Evolutionary conservation across 2,113 vertebrate species (phyloP), one percentile per base, ranked within the genome.

Genomic region (Picathartes gymnocephalus): DNA sequence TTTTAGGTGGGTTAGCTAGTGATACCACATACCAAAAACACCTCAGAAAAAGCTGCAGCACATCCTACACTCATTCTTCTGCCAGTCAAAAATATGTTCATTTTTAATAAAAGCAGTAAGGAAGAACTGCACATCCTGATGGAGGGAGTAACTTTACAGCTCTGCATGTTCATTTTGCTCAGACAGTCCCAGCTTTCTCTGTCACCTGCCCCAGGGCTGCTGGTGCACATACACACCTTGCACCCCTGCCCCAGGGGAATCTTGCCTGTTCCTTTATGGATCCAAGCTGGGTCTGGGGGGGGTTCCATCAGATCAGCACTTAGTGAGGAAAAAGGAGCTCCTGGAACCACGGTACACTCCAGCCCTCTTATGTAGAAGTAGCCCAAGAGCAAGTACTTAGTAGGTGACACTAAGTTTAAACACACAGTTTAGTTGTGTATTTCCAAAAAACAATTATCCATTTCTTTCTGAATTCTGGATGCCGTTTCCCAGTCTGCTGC

Each of bases 341-440:
- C 47, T 3, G 1, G 18, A 57, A 30, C 20, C 7, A 2, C 0
- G 0, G 6, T 24, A 50, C 35, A 18, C 10, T 10, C 27, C 21
- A 66, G 5, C 5, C 47, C 28, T 77, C 21, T 64, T 18, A 50
- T 0, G 40, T 5, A 84, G 28, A 62, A 30, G 37, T 14, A 86
- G 31, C 20, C 30, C 35, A 65, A 42, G 40, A 54, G 28, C 17
- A 62, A 66, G 12, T 18, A 42, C 33, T 42, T 33, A 10, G 15
- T 16, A 39, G 31, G 16, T 62, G 62, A 45, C 8, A 21, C 39
- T 39, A 39, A 39, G 39, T 39, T 39, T 39, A 39, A 39, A 39
- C 5, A 21, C 31, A 64, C 3, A 13, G 21, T 51, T 86, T 33
- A 35, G 27, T 15, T 70, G 27, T 18, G 6, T 8, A 42, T 80